phyloP scores from a whole-genome alignment of 1,140 invertebrate species.

The Zaprionus ornatus region DNA sequence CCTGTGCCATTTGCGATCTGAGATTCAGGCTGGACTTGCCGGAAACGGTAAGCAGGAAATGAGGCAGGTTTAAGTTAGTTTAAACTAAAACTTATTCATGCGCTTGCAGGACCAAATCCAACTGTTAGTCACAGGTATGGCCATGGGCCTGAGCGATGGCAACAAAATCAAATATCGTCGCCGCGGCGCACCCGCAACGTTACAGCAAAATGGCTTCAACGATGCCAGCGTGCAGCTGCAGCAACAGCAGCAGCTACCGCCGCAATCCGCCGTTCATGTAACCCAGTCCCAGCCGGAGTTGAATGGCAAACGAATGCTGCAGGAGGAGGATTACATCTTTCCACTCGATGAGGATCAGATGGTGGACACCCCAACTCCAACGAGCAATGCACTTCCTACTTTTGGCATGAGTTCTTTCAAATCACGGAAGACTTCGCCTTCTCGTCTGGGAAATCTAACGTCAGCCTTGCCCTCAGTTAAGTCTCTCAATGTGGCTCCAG shows the following conservation, averaged over 20 bases:
- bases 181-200: constrained; percentile 44
- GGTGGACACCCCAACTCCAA: constrained; percentile 73
- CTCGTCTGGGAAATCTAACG: constrained; percentile 45
- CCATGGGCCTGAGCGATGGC: constrained; percentile 88
- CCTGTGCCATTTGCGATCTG: constrained; percentile 92
- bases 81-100: not conserved
- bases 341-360: constrained; percentile 89
- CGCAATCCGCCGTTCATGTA: constrained; percentile 27
- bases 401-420: constrained; percentile 79
- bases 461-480: constrained; percentile 45
- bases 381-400: constrained; percentile 61
- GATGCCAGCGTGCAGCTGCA: constrained; percentile 31
- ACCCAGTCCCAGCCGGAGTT: constrained; percentile 60
- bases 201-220: constrained; percentile 61
- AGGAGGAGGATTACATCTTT: constrained; percentile 87
- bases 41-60: constrained; percentile 85
- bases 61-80: not conserved
- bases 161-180: constrained; percentile 84
- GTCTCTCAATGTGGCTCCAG: constrained; percentile 33
- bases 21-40: constrained; percentile 92
- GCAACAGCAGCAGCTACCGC: constrained; percentile 26
- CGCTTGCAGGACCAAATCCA: constrained; percentile 92
- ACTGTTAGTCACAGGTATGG: constrained; percentile 90
- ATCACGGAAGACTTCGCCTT: constrained; percentile 73
- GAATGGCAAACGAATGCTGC: constrained; percentile 67